These are phyloP conservation scores for Characodon lateralis DNA, from an alignment of 2,797 vertebrate species.

Conservation along the genomic window DNA sequence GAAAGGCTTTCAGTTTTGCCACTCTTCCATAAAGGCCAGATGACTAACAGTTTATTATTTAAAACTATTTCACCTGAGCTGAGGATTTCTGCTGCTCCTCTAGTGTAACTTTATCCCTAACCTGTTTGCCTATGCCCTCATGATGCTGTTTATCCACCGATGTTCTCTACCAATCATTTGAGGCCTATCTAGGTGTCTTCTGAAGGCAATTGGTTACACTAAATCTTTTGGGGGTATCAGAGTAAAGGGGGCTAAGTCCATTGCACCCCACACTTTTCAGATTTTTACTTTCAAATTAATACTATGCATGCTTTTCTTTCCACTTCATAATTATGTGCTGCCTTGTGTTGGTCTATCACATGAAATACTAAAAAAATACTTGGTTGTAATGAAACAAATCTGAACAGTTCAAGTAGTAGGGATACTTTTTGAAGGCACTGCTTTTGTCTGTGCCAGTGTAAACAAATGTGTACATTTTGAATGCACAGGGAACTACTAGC, in stretches of 20 bases:
- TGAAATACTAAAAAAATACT: too few relatives aligned
- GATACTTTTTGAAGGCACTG: neutral
- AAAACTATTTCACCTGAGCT: neutral
- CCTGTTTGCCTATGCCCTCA: neutral
- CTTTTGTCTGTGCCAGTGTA: conserved; percentile 5
- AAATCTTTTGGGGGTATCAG: neutral
- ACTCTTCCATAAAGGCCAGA: too few relatives aligned
- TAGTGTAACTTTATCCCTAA: neutral
- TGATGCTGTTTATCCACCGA: neutral
- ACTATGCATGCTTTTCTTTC: neutral
- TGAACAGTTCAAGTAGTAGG: neutral
- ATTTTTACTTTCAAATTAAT: neutral
- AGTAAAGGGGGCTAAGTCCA: neutral
- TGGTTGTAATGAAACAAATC: neutral
- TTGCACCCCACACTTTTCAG: too few relatives aligned
- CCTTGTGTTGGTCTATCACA: neutral
- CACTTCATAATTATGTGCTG: neutral
- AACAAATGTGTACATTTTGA: conserved; percentile 25
- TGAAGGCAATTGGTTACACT: neutral
- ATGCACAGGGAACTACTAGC: neutral
- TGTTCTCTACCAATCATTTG: neutral
- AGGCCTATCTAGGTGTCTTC: neutral
- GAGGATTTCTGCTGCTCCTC: neutral
- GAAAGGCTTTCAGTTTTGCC: neutral
- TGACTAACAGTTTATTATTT: neutral